Evolutionary conservation across 1,140 invertebrate species (phyloP).

Genomic region (Drosophila nigromelanica): DNA sequence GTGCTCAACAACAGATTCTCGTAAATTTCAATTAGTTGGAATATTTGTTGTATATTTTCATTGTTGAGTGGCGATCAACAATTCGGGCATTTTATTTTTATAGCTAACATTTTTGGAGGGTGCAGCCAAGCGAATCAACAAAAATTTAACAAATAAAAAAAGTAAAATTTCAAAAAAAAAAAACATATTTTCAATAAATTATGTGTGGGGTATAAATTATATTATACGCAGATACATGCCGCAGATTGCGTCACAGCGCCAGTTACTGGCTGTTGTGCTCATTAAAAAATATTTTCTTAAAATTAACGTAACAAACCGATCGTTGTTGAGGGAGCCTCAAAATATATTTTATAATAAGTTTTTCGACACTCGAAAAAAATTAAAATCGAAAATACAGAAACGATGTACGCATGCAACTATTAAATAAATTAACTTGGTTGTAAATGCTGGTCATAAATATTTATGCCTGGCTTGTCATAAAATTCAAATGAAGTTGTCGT

Average conservation of each 20-base stretch:
- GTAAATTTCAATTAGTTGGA: conserved; percentile 36
- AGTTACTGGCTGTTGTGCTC: conserved; percentile 18
- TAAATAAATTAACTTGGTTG: conserved; percentile 82
- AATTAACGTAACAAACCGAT: conserved; percentile 34
- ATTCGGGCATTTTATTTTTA: conserved; percentile 46
- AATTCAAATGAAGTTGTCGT: conserved; percentile 79
- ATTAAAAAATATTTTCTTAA: conserved; percentile 38
- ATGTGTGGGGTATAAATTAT: conserved; percentile 44
- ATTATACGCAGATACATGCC: conserved; percentile 32
- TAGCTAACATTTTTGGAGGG: conserved; percentile 16
- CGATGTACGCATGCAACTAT: conserved; percentile 61
- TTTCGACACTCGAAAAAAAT: conserved; percentile 37
- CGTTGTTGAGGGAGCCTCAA: conserved; percentile 5
- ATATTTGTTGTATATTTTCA: conserved; percentile 25
- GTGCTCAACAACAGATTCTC: conserved; percentile 26
- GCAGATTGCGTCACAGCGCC: conserved; percentile 34
- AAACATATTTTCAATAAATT: conserved; percentile 48
- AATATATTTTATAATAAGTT: conserved; percentile 34
- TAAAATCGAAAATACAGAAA: conserved; percentile 26
- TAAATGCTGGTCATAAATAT: conserved; percentile 81
- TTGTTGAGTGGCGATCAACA: conserved; percentile 27
- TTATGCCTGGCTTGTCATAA: conserved; percentile 69
- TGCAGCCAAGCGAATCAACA: conserved; percentile 22
- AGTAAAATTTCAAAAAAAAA: background rate
- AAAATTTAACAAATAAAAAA: conserved; percentile 13